Evolutionary conservation across 2,888 invertebrate genomes (phyloP), one percentile per base, ranked within the genome.

Genomic region (Lycaena phlaeas): DNA sequence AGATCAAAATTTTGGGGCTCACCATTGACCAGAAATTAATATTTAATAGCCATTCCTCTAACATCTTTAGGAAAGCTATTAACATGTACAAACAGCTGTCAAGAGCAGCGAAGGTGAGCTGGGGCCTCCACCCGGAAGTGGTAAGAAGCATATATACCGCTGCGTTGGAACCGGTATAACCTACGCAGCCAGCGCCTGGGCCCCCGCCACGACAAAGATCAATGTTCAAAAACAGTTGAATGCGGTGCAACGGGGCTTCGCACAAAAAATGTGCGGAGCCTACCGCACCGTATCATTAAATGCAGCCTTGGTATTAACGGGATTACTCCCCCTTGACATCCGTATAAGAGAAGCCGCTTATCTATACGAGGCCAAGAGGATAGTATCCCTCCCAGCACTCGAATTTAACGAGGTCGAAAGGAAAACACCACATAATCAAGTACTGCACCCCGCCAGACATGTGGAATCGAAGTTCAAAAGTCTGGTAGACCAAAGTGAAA

Each of bases 171-270:
- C 48, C 0, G 38, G 45, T 1, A 36, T 46, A 2, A 3, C 45
- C 25, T 51, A 51, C 12, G 49, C 49, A 1, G 29, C 46, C 1
- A 42, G 43, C 22, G 45, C 30, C 1, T 46, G 49, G 49, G 27
- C 31, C 12, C 15, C 39, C 7, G 43, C 50, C 11, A 29, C 28
- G 1, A 9, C 38, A 1, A 39, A 36, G 7, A 22, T 38, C 6
- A 17, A 18, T 2, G 12, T 41, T 0, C 28, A 12, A 22, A 42
- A 43, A 7, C 40, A 43, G 9, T 25, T 48, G 6, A 14, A 41
- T 27, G 7, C 31, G 18, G 4, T 18, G 5, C 18, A 18, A 5
- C 41, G 48, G 14, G 46, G 41, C 1, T 49, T 46, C 15, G 45
- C 45, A 0, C 43, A 42, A 14, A 48, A 44, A 15, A 41, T 49